Evolutionary conservation across 1,140 invertebrate species (phyloP).

Genomic region (Luehdorfia chinensis): DNA sequence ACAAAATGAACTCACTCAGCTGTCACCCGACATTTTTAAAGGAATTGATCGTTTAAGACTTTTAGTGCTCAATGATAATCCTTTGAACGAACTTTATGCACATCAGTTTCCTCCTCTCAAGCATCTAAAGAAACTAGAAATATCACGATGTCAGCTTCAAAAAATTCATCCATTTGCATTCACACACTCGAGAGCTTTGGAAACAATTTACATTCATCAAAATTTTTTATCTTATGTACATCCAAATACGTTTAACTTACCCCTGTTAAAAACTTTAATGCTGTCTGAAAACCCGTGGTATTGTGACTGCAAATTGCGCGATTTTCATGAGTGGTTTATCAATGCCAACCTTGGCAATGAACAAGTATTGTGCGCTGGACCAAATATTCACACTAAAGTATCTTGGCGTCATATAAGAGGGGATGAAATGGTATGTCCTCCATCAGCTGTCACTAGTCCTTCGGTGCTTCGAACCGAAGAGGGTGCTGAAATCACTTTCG

Average conservation of each 20-base stretch:
- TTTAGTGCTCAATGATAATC: slow-evolving; percentile 85
- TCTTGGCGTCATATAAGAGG: slow-evolving; percentile 53
- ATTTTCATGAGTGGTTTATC: slow-evolving; percentile 88
- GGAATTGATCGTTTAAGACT: slow-evolving; percentile 85
- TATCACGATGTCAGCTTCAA: slow-evolving; percentile 86
- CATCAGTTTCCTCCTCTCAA: slow-evolving; percentile 85
- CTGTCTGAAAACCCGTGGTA: slow-evolving; percentile 92
- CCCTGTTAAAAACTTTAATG: slow-evolving; percentile 84
- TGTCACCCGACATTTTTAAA: slow-evolving; percentile 85
- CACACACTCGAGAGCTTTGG: slow-evolving; percentile 56
- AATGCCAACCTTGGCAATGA: slow-evolving; percentile 75
- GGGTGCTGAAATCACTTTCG: slow-evolving; percentile 79
- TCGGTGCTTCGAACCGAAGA: slow-evolving; percentile 59
- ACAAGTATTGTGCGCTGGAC: slow-evolving; percentile 54
- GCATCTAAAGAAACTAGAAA: slow-evolving; percentile 85
- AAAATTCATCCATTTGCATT: slow-evolving; percentile 83
- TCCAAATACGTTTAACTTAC: slow-evolving; percentile 62
- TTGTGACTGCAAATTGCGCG: slow-evolving; percentile 90
- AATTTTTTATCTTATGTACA: slow-evolving; percentile 60
- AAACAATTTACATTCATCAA: slow-evolving; percentile 62
- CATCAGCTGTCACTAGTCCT: slow-evolving; percentile 45
- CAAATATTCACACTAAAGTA: slow-evolving; percentile 38
- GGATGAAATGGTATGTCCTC: slow-evolving; percentile 59
- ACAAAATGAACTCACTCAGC: slow-evolving; percentile 82
- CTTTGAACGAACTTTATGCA: slow-evolving; percentile 79